A percentile compares a stretch with the other conserved stretches of the same genome.
Evolutionary conservation across 1,140 invertebrate genomes (phyloP).

Genomic region (Diorhabda carinulata): DNA sequence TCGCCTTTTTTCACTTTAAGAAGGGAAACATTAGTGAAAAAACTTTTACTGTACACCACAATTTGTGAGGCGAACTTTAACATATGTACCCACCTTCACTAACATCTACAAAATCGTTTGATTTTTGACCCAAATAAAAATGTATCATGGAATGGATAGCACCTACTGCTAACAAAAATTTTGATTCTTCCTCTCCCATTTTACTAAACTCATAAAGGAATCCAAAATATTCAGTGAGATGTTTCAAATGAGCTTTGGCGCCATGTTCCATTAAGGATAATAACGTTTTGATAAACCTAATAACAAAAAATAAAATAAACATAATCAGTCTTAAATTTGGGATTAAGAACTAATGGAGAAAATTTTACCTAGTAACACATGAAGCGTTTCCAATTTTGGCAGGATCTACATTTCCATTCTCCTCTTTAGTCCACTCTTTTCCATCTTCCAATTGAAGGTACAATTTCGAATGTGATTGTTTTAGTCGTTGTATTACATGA

Average conservation of each 20-base stretch:
- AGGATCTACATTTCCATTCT: slow-evolving; percentile 57
- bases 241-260: slow-evolving; percentile 78
- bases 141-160: slow-evolving; percentile 85
- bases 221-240: slow-evolving; percentile 88
- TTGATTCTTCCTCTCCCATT: slow-evolving; percentile 89
- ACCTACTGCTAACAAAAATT: slow-evolving; percentile 80
- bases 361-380: slow-evolving; percentile 66
- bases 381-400: slow-evolving; percentile 73
- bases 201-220: slow-evolving; percentile 90
- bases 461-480: slow-evolving; percentile 63
- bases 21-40: too few species aligned
- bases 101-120: slow-evolving; percentile 56
- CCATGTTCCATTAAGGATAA: slow-evolving; percentile 86
- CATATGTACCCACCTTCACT: background rate
- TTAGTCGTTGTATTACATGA: slow-evolving; percentile 86
- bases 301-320: background rate
- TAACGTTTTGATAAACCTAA: slow-evolving; percentile 81
- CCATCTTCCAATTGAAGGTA: slow-evolving; percentile 63
- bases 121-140: slow-evolving; percentile 85
- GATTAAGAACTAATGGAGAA: background rate
- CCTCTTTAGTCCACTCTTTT: slow-evolving; percentile 49
- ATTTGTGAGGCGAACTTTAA: too few species aligned
- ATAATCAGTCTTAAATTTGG: background rate
- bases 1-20: too few species aligned
- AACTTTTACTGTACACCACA: too few species aligned